Conservation (phyloP, 1,140 invertebrate species). For the Antheraea pernyi region DNA sequence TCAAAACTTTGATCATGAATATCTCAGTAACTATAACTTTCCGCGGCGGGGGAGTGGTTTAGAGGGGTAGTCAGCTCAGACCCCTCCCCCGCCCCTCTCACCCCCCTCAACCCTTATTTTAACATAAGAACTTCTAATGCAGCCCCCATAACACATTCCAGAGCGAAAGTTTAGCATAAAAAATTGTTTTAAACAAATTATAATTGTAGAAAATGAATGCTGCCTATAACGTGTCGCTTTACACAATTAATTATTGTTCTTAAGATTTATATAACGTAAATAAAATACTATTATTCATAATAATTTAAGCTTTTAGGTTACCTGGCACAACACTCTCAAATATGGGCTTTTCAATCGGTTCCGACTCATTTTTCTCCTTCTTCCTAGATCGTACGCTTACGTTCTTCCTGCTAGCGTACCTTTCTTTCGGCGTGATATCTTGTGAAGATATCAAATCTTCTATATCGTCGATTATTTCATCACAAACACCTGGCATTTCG, state of each 20-base stretch:
- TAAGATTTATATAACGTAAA: neutral
- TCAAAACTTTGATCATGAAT: too few relatives aligned
- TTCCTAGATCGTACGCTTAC: conserved; percentile 83
- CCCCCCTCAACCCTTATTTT: too few relatives aligned
- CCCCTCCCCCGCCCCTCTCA: too few relatives aligned
- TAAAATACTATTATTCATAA: neutral
- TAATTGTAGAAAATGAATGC: too few relatives aligned
- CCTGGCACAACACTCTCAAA: conserved; percentile 88
- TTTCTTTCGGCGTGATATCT: conserved; percentile 87
- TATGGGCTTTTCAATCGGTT: conserved; percentile 60
- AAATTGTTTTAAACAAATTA: too few relatives aligned
- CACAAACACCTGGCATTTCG: conserved; percentile 80
- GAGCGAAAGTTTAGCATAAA: too few relatives aligned
- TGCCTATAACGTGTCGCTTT: too few relatives aligned
- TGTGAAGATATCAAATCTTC: conserved; percentile 89
- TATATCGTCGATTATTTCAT: conserved; percentile 87
- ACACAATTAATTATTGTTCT: neutral
- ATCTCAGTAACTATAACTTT: too few relatives aligned
- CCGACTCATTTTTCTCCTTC: conserved; percentile 47
- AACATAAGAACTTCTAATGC: too few relatives aligned
- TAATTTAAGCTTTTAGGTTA: conserved; percentile 78
- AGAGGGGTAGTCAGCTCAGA: too few relatives aligned
- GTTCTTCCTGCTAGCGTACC: conserved; percentile 84
- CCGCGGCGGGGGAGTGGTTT: too few relatives aligned
- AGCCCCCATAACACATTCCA: too few relatives aligned